phyloP scores from a whole-genome alignment of 92 coral and sea anemone species.

The Phenganax marumi region DNA sequence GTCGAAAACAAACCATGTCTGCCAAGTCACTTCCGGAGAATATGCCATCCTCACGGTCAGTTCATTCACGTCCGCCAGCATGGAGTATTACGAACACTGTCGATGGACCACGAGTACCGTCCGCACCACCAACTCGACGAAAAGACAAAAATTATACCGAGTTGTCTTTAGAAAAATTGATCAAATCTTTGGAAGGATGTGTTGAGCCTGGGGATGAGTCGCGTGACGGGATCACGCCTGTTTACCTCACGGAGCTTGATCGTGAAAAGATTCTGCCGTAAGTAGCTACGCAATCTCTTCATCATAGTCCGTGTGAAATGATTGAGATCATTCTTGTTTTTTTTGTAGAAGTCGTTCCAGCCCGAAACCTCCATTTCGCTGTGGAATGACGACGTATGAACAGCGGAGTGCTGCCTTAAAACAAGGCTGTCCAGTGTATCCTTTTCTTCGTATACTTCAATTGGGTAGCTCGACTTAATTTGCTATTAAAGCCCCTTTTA shows the following conservation, averaged over 20 bases:
- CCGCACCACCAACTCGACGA: constrained; percentile 90
- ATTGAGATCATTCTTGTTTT: neutral
- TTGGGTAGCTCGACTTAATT: too few relatives aligned
- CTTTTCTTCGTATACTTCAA: constrained; percentile 14
- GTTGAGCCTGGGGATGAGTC: constrained; percentile 29
- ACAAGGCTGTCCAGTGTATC: constrained; percentile 96
- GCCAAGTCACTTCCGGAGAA: constrained; percentile 84
- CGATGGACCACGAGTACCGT: constrained; percentile 73
- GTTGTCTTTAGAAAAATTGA: constrained; percentile 3
- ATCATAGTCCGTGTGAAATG: neutral
- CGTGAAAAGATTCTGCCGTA: constrained; percentile 10
- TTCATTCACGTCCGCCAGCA: too few relatives aligned
- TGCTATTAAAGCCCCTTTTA: too few relatives aligned
- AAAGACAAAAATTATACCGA: constrained; percentile 34
- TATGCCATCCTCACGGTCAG: constrained; percentile 63
- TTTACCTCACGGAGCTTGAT: constrained; percentile 31
- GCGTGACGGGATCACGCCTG: constrained; percentile 10
- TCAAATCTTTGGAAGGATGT: neutral
- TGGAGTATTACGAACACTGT: neutral
- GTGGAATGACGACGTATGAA: constrained; percentile 77
- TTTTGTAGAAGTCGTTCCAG: constrained; percentile 42
- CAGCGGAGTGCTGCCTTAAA: constrained; percentile 67
- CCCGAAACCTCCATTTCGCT: constrained; percentile 85
- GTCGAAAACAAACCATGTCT: constrained; percentile 73
- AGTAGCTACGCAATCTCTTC: neutral